Evolutionary conservation across 2,888 invertebrate genomes (phyloP).

Genomic region (Archaeoteleia sp.): DNA sequence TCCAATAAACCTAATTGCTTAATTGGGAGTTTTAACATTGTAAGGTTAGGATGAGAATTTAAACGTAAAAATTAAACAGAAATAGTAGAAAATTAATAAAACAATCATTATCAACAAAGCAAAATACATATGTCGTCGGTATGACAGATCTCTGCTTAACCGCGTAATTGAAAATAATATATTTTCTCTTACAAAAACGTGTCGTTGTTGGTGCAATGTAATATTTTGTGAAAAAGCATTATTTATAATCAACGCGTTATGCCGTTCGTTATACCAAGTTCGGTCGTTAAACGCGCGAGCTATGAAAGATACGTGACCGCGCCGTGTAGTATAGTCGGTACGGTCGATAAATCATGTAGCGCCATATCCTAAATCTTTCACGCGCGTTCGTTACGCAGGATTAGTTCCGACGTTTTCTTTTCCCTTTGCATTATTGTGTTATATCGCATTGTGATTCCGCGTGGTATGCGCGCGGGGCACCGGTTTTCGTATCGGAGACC

Average conservation of each 20-base stretch:
- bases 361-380: conserved; percentile 28
- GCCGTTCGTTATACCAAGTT: too few species aligned
- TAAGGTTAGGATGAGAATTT: too few species aligned
- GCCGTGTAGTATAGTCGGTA: conserved; percentile 4
- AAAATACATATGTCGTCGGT: too few species aligned
- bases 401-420: conserved; percentile 22
- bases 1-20: too few species aligned
- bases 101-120: too few species aligned
- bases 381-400: conserved; percentile 30
- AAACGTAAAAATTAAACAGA: too few species aligned
- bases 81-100: too few species aligned
- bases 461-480: conserved; percentile 27
- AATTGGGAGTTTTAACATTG: too few species aligned
- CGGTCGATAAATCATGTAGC: conserved; percentile 26
- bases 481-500: conserved; percentile 18
- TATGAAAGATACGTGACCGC: conserved; percentile 28
- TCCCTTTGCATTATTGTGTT: conserved; percentile 11
- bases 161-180: too few species aligned
- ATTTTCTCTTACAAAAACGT: too few species aligned
- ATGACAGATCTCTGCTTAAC: too few species aligned
- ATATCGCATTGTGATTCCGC: conserved; percentile 22
- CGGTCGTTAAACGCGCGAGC: conserved; percentile 4
- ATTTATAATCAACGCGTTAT: neutral
- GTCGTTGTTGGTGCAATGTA: too few species aligned
- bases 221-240: neutral